These are phyloP conservation scores for Euleptes europaea DNA, from an alignment of 2,113 vertebrate species.

Conservation along the genomic window DNA sequence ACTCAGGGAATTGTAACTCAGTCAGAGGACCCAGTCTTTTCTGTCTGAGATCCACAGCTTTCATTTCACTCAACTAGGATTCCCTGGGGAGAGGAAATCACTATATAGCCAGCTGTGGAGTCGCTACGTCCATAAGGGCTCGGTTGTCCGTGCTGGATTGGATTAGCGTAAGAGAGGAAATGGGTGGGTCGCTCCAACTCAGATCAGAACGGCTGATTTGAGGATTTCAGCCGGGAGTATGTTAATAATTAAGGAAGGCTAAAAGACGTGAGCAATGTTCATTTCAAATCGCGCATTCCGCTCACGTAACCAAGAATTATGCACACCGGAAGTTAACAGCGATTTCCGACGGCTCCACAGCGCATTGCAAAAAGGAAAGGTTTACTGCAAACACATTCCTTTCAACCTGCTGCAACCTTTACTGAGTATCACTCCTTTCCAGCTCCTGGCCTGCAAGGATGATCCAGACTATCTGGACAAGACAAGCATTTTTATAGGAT, in stretches of 20 bases:
- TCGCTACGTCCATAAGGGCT: neutral
- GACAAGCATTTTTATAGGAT: constrained; percentile 25
- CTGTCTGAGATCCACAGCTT: no score
- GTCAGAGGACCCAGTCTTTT: no score
- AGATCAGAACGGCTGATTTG: constrained; percentile 39
- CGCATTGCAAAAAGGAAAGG: constrained; percentile 48
- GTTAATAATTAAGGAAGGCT: constrained; percentile 73
- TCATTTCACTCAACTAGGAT: neutral
- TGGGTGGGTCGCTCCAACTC: constrained; percentile 48
- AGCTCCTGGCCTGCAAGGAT: constrained; percentile 12
- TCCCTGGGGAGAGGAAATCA: neutral
- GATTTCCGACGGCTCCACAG: constrained; percentile 59
- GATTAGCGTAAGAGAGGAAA: constrained; percentile 39
- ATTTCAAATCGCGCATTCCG: constrained; percentile 62
- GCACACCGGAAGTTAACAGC: constrained; percentile 61
- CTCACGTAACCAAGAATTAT: constrained; percentile 60
- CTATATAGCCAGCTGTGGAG: neutral
- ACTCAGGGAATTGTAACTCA: neutral
- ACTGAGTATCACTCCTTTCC: constrained; percentile 27
- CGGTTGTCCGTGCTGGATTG: constrained; percentile 40
- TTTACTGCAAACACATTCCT: constrained; percentile 46
- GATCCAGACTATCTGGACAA: constrained; percentile 15
- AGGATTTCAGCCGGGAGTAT: constrained; percentile 57
- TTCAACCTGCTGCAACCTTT: constrained; percentile 25
- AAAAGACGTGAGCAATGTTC: constrained; percentile 62